Evolutionary conservation across 1,140 invertebrate species (phyloP), one percentile per base, ranked within the genome.

Genomic region (Zaprionus kolodkinae): DNA sequence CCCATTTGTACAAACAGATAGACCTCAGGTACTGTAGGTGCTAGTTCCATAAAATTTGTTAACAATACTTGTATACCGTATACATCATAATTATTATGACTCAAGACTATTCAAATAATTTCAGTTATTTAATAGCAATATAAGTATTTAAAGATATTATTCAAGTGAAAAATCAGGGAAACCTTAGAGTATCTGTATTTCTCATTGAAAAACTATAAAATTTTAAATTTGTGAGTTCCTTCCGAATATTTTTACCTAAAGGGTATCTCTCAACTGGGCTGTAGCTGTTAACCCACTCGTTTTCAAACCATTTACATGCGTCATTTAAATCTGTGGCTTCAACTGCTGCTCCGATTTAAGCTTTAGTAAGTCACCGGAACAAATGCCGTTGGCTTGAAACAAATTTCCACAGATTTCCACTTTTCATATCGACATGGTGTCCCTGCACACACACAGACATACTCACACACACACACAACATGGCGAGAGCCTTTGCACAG

Each of bases 361-460:
- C 25, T 17, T n/a, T 12, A 60, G 15, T 50, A 65, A 48, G 56
- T 33, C 62, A 72, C 48, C 61, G 55, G 36, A 86, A 79, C 68
- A 73, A 78, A 69, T 61, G 74, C 71, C 52, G 56, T 79, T 59
- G 61, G 38, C 67, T 67, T 54, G 40, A 70, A 73, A 84, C 73
- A 83, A 83, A 88, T 88, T 88, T 83, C 50, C 36, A 82, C 61
- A 76, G 80, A 88, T 87, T 87, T 87, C 80, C 84, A 59, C 78
- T 78, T 66, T 83, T 75, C 71, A 76, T 73, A 80, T 80, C 73
- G 57, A 25, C 65, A 62, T 56, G 61, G 55, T 74, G 52, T 38
- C 38, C 12, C 10, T 52, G n/a, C 27, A 68, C 33, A 48, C 48
- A 45, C 27, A 56, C 36, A 56, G 6, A 61, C 30, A 69, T n/a